Evolutionary conservation across 1,140 invertebrate genomes (phyloP).

Genomic region (Capitella teleta): DNA sequence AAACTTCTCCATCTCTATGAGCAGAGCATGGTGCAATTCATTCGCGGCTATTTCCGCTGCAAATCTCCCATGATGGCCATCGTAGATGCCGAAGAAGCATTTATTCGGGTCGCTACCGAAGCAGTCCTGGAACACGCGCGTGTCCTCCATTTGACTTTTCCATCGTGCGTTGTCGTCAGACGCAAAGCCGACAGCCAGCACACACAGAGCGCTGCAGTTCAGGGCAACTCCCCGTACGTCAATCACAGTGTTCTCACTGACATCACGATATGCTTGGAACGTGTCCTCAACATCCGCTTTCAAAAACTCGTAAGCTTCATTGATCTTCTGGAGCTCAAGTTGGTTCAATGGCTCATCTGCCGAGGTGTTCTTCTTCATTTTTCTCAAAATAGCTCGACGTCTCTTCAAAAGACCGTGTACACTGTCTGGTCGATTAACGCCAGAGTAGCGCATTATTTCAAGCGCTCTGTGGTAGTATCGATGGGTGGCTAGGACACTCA

Average conservation of each 20-base stretch:
- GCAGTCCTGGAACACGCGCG: slow-evolving; percentile 30
- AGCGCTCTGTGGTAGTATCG: slow-evolving; percentile 25
- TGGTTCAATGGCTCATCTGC: slow-evolving; percentile 14
- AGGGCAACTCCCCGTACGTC: slow-evolving; percentile 20
- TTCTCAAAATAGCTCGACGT: slow-evolving; percentile 20
- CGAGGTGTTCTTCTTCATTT: slow-evolving; percentile 16
- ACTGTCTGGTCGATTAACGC: slow-evolving; percentile 13
- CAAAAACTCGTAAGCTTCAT: slow-evolving; percentile 35
- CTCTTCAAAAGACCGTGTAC: slow-evolving; percentile 19
- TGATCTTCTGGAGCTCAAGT: slow-evolving; percentile 22
- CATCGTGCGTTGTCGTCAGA: slow-evolving; percentile 24
- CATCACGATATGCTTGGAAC: slow-evolving; percentile 18
- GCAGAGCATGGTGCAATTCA: slow-evolving; percentile 30
- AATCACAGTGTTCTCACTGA: slow-evolving; percentile 18
- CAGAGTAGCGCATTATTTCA: slow-evolving; percentile 18
- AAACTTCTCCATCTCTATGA: slow-evolving; percentile 31
- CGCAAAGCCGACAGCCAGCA: slow-evolving; percentile 28
- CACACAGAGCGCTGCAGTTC: slow-evolving; percentile 28
- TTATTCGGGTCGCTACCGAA: slow-evolving; percentile 35
- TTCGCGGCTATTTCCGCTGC: slow-evolving; percentile 30
- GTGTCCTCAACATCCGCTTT: slow-evolving; percentile 27
- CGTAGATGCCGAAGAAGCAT: slow-evolving; percentile 35
- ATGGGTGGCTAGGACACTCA: slow-evolving; percentile 22
- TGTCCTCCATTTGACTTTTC: slow-evolving; percentile 37
- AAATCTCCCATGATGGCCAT: slow-evolving; percentile 34